Base-by-base conservation (phyloP, 1,140 invertebrate species). In the Acyrthosiphon pisum region DNA sequence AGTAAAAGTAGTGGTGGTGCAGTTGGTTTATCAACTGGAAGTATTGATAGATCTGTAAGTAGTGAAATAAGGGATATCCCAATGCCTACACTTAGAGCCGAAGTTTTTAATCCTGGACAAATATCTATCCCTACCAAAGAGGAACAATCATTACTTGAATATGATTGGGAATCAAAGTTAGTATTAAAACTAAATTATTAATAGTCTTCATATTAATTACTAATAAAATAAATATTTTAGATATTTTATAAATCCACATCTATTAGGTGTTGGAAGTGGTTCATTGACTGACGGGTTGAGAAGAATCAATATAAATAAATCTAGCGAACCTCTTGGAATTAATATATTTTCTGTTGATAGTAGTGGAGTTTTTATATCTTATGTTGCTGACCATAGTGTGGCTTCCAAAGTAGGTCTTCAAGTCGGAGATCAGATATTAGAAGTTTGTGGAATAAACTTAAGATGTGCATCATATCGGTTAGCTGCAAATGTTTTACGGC, bases 371-470 rank as follows among this genome's bases (percentile, higher is more conserved):
- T 99, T 99, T 95, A 98, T 99, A 0, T 99, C 98, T 0, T 98
- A 98, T 14, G 98, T 99, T 0, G 97, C 97, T 94, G 98, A 99
- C 93, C 97, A 99, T 94, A 99, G 98, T 94, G 95, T 99, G 86
- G 99, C 99, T 20, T 98, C 97, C 93, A 97, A 98, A 95, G 98
- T 98, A 60, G 94, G 94, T 30, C 87, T 94, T 37, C 93, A 93
- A 91, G 97, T 99, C 94, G 99, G 99, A n/a, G 99, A 99, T 96
- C 99, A 99, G 95, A 95, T 99, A 88, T 95, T 99, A 81, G 99
- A 99, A 96, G 98, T 99, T 9, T 99, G 99, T 96, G 99, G 99
- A 6, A 99, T 99, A 94, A 99, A 99, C 94, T 99, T 99, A 98
- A 96, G 99, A 68, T 98, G 97, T 94, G 98, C 98, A 48, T 99